phyloP scores from a whole-genome alignment of 2,797 vertebrate genomes.

The Tachyglossus aculeatus region DNA sequence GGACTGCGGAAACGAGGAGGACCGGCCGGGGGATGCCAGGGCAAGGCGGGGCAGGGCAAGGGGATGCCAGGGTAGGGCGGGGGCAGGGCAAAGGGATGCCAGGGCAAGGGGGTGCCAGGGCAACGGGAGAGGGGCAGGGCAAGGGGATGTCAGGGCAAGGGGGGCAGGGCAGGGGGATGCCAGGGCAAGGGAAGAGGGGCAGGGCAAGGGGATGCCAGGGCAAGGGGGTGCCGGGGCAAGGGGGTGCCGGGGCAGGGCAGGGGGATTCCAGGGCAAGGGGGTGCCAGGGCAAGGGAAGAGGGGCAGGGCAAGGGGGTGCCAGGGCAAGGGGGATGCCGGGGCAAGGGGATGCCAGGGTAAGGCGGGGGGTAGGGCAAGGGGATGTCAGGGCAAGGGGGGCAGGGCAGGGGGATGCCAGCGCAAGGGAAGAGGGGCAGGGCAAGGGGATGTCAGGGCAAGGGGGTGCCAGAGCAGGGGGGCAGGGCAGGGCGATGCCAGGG shows the following conservation, averaged over 20 bases:
- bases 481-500: constrained; percentile 25
- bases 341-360: no score
- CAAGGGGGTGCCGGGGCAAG: not conserved
- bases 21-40: no score
- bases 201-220: not conserved
- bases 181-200: no score
- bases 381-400: fast-evolving
- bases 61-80: fast-evolving
- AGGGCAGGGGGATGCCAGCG: no score
- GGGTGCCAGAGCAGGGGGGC: not conserved
- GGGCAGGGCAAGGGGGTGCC: not conserved
- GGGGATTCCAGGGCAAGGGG: not conserved
- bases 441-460: not conserved
- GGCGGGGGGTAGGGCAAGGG: no score
- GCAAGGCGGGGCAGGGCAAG: not conserved
- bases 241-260: not conserved
- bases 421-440: not conserved
- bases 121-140: not conserved
- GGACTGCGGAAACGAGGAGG: no score
- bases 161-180: no score
- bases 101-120: fast-evolving
- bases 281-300: not conserved
- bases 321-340: not conserved
- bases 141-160: fast-evolving
- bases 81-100: not conserved